A percentile compares a stretch with the other conserved stretches of the same genome.
Conservation (phyloP, 1,140 invertebrate species). For the Pygmarrhopalites habei region DNA sequence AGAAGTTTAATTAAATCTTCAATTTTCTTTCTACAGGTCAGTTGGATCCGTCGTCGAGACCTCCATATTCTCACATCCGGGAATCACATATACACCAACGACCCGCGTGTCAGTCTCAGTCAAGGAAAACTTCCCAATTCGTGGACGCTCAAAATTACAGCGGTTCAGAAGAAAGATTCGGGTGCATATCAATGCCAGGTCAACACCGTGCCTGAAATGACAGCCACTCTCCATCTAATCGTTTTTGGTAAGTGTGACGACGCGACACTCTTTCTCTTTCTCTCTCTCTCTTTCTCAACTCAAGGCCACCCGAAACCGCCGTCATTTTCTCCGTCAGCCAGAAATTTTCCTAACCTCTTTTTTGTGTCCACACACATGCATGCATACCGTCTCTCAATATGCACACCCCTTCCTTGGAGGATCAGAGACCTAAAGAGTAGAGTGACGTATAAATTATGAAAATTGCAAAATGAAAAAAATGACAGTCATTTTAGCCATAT, state of each 20-base stretch:
- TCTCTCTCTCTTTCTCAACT: slow-evolving; percentile 4
- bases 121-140: slow-evolving; percentile 27
- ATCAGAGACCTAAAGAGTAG: not conserved
- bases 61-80: slow-evolving; percentile 67
- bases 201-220: slow-evolving; percentile 38
- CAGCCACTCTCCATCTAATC: slow-evolving; percentile 21
- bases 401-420: not conserved
- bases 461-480: too few relatives aligned
- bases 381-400: not conserved
- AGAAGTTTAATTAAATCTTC: not conserved
- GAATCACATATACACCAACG: slow-evolving; percentile 60
- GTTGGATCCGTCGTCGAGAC: slow-evolving; percentile 65
- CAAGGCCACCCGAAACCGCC: not conserved
- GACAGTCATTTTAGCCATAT: too few relatives aligned
- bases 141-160: slow-evolving; percentile 61
- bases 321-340: not conserved
- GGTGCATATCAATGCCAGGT: slow-evolving; percentile 47
- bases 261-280: not conserved
- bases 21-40: slow-evolving; percentile 52
- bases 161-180: slow-evolving; percentile 56
- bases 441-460: too few relatives aligned
- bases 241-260: slow-evolving; percentile 29
- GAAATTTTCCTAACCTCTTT: not conserved
- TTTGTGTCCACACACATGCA: not conserved
- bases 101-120: slow-evolving; percentile 55